phyloP scores from a whole-genome alignment of 2,113 vertebrate genomes.

The Gila orcuttii region DNA sequence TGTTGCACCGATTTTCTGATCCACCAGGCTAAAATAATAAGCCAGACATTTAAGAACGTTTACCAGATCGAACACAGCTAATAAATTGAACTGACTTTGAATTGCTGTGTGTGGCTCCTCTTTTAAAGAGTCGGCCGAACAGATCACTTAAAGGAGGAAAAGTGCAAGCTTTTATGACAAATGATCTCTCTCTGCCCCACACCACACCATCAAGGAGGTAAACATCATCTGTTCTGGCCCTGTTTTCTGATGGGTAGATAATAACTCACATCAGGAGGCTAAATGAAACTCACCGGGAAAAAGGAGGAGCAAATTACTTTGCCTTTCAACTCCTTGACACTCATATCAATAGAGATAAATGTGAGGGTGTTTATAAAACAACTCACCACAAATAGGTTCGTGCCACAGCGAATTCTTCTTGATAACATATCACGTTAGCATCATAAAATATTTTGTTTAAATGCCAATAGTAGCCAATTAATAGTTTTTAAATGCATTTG shows the following conservation, averaged over 20 bases:
- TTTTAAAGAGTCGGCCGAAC: neutral
- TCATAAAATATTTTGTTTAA: neutral
- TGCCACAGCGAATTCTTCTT: conserved; percentile 27
- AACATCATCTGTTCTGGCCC: conserved; percentile 77
- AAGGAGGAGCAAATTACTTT: conserved; percentile 75
- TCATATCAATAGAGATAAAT: conserved; percentile 77
- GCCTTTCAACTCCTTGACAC: conserved; percentile 68
- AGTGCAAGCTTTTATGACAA: conserved; percentile 44
- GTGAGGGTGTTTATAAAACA: conserved; percentile 64
- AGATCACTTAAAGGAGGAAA: conserved; percentile 24
- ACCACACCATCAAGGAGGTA: conserved; percentile 65
- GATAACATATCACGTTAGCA: neutral
- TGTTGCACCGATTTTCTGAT: neutral
- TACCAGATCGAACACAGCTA: neutral
- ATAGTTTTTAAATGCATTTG: neutral
- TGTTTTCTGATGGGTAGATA: conserved; percentile 72
- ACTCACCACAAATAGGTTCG: conserved; percentile 56
- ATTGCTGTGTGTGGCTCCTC: neutral
- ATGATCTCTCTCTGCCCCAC: conserved; percentile 36
- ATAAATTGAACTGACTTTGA: conserved; percentile 5
- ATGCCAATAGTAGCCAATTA: neutral
- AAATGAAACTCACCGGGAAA: conserved; percentile 73
- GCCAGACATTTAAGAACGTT: neutral
- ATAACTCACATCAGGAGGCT: conserved; percentile 72
- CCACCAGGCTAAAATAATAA: neutral